Conservation (phyloP, 2,113 vertebrate species). For the Setophaga coronata region DNA sequence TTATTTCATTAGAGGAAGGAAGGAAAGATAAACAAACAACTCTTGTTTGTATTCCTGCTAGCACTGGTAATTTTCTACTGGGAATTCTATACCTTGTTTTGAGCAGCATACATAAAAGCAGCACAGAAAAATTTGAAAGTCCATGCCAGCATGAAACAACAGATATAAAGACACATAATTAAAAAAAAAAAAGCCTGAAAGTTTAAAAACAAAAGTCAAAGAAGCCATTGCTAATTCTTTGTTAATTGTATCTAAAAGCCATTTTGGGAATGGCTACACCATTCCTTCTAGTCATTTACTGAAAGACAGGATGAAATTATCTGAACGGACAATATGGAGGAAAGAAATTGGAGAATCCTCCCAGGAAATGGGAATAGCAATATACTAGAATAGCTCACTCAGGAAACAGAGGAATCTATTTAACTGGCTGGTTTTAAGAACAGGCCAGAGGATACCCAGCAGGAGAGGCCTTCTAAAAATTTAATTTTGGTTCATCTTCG, state of each 20-base stretch:
- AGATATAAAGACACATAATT: not conserved
- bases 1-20: not conserved
- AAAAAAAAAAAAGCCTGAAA: not conserved
- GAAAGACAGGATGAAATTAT: not conserved
- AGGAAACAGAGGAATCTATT: not conserved
- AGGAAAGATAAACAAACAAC: not conserved
- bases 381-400: not conserved
- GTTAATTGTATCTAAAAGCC: not conserved
- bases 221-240: not conserved
- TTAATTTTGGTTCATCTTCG: not conserved
- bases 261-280: not conserved
- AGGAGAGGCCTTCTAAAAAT: not conserved
- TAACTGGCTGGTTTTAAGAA: not conserved
- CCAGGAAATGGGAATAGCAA: not conserved
- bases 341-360: not conserved
- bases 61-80: not conserved
- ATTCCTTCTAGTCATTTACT: not conserved
- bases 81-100: not conserved
- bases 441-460: not conserved
- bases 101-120: not conserved
- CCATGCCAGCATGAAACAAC: not conserved
- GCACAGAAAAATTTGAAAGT: not conserved
- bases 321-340: not conserved
- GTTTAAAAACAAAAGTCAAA: not conserved
- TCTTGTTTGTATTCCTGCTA: not conserved